Percentiles rank a stretch among this genome's conserved stretches.
Evolutionary conservation across 1,140 invertebrate genomes (phyloP).

Genomic region (Drosophila takahashii): DNA sequence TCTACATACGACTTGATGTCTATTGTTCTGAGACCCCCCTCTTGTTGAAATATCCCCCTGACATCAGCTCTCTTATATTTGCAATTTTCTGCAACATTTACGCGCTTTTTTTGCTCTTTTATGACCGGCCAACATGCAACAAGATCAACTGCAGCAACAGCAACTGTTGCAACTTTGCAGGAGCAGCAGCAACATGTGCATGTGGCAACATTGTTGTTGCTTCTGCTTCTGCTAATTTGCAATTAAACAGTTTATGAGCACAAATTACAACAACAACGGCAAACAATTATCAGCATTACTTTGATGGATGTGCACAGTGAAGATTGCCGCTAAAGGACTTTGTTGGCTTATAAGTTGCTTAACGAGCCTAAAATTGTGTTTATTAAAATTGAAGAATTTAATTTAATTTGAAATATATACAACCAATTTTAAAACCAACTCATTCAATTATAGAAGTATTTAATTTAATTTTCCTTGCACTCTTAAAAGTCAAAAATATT

Average conservation of each 20-base stretch:
- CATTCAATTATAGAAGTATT: too few relatives aligned
- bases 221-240: conserved; percentile 69
- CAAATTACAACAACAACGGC: conserved; percentile 67
- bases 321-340: conserved; percentile 7
- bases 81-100: conserved; percentile 65
- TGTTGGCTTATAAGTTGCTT: neutral
- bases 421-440: too few relatives aligned
- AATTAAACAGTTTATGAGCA: conserved; percentile 83
- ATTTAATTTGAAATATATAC: too few relatives aligned
- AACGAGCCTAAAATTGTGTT: neutral
- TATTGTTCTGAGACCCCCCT: neutral
- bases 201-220: conserved; percentile 48
- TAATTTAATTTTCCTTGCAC: too few relatives aligned
- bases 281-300: conserved; percentile 47
- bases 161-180: conserved; percentile 19
- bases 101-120: conserved; percentile 49
- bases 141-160: conserved; percentile 30
- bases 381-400: neutral
- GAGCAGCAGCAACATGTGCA: conserved; percentile 16
- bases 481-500: too few relatives aligned
- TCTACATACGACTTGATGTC: neutral
- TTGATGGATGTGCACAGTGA: conserved; percentile 30
- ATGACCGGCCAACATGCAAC: conserved; percentile 69
- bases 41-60: conserved; percentile 4
- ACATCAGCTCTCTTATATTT: conserved; percentile 40